Percentiles rank a stretch among this genome's conserved stretches.
Conservation (phyloP, 2,797 vertebrate genomes). For the Danio albolineatus region DNA sequence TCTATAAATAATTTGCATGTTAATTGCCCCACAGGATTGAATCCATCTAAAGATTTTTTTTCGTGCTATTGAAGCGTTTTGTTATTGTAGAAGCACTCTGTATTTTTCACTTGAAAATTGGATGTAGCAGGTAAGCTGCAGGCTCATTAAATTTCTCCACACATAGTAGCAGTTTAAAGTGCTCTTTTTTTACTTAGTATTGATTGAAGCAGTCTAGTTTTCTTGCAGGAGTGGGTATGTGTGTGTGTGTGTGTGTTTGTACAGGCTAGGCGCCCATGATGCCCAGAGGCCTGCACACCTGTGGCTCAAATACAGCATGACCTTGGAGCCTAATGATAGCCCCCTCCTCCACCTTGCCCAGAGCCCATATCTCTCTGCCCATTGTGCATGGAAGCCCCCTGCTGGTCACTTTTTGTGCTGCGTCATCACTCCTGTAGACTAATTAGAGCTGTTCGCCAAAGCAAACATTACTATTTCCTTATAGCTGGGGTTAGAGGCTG, state of each 20-base stretch:
- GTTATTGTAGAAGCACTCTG: conserved; percentile 21
- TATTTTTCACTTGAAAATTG: conserved; percentile 27
- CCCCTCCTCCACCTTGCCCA: conserved; percentile 28
- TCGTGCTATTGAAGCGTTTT: conserved; percentile 35
- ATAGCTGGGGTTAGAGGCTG: background rate
- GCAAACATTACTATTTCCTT: background rate
- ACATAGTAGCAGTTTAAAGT: conserved; percentile 28
- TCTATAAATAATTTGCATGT: conserved; percentile 46
- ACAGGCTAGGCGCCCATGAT: background rate
- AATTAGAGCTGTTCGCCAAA: conserved; percentile 7
- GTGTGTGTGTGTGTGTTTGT: conserved; percentile 8
- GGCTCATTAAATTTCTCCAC: conserved; percentile 41
- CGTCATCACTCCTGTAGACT: background rate
- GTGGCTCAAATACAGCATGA: conserved; percentile 35
- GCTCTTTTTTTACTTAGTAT: conserved; percentile 32
- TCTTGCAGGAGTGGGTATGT: background rate
- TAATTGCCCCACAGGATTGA: conserved; percentile 38
- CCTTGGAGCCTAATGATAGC: conserved; percentile 32
- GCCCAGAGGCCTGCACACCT: conserved; percentile 35
- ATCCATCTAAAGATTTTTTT: conserved; percentile 42
- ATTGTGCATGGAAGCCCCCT: conserved; percentile 24
- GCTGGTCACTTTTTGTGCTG: conserved; percentile 16
- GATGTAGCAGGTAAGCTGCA: conserved; percentile 28
- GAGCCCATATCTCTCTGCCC: conserved; percentile 2
- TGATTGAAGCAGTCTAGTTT: conserved; percentile 29